Evolutionary conservation across 2,113 vertebrate genomes (phyloP).

Genomic region (Amia ocellicauda): DNA sequence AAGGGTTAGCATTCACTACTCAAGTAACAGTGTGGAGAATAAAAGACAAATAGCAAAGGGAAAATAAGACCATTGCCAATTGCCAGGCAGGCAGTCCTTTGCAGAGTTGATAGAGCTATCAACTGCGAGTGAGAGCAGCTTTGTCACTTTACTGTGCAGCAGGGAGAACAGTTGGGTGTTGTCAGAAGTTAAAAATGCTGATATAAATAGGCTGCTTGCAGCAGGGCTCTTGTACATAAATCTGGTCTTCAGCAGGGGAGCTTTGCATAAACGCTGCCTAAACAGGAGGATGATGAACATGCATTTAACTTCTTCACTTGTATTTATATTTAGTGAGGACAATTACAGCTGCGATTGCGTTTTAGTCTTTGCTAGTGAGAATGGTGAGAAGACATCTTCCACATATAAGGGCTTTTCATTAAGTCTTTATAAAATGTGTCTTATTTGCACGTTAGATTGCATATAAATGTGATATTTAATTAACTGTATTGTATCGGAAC

Average conservation of each 20-base stretch:
- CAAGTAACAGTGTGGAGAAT: not conserved
- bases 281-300: too few species aligned
- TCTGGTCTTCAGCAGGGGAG: slow-evolving; percentile 24
- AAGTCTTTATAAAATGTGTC: too few species aligned
- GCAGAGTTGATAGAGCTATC: not conserved
- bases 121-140: not conserved
- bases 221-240: slow-evolving; percentile 43
- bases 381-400: too few species aligned
- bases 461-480: too few species aligned
- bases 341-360: too few species aligned
- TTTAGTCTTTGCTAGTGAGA: too few species aligned
- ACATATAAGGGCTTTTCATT: too few species aligned
- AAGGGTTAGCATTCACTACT: not conserved
- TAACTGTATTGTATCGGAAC: too few species aligned
- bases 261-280: too few species aligned
- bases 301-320: too few species aligned
- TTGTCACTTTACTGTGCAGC: slow-evolving; percentile 34
- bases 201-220: slow-evolving; percentile 58
- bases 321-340: too few species aligned
- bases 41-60: not conserved
- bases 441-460: too few species aligned
- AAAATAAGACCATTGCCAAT: not conserved
- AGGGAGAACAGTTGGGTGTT: slow-evolving; percentile 58
- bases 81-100: not conserved
- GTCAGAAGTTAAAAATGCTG: slow-evolving; percentile 55